Conservation (phyloP, 2,797 vertebrate genomes). For the Halcyon chelicuti region DNA sequence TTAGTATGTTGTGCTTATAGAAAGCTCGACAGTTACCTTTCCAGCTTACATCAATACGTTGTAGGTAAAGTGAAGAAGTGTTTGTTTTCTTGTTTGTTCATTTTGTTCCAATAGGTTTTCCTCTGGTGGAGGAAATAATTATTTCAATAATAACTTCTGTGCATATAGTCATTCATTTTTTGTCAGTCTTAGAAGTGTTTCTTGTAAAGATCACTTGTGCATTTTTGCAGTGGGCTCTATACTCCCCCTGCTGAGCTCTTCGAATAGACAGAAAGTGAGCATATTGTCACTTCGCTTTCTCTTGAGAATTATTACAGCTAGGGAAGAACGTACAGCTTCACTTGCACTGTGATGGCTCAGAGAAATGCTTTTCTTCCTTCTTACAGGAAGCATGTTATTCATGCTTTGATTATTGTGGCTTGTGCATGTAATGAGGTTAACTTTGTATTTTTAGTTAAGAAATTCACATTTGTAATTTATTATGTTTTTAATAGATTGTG, state of each 20-base stretch:
- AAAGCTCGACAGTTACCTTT: neutral
- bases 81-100: neutral
- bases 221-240: constrained; percentile 1
- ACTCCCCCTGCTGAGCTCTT: constrained; percentile 44
- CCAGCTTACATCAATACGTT: neutral
- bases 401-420: neutral
- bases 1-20: neutral
- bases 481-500: neutral
- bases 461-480: neutral
- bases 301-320: neutral
- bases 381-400: neutral
- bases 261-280: neutral
- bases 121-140: neutral
- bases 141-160: neutral
- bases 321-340: neutral
- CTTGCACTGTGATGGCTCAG: neutral
- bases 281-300: neutral
- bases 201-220: neutral
- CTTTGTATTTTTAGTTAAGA: neutral
- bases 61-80: neutral
- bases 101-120: neutral
- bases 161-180: neutral
- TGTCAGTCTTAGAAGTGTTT: neutral
- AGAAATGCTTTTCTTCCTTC: neutral
- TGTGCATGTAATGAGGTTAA: neutral